Base-by-base conservation (phyloP, 2,113 vertebrate species). In the Pithys albifrons region DNA sequence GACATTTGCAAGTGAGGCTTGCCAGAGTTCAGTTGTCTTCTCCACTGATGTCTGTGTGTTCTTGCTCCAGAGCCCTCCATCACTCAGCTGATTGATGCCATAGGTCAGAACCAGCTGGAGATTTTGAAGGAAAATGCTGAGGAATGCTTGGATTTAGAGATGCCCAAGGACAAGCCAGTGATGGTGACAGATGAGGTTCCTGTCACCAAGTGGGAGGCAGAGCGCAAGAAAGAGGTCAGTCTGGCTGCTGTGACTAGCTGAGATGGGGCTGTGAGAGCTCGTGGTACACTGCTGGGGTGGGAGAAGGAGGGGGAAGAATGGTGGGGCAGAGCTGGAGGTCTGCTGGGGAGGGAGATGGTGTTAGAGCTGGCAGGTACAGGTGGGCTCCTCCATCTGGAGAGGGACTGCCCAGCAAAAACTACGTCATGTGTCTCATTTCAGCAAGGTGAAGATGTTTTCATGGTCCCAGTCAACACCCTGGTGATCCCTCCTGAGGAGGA, bases 11-110 rank as follows among this genome's bases (percentile, higher is more conserved):
- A 10, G 16, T 13, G 57, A 64, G 71, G 31, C 28, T 73, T 73
- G 33, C 39, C 39, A 75, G 70, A 46, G 3, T 71, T 43, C 18
- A 49, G 31, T 51, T 54, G 69, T 71, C 59, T 84, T 43, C 39
- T 88, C 25, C 48, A 35, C 33, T 71, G 31, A 18, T 7, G 0
- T 31, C 39, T 9, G 0, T 18, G 11, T 77, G 13, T 65, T 93
- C 33, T 71, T n/a, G 5, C 31, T 91, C 31, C 84, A 97, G 96
- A 94, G 22, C 83, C 92, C 6, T 96, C 90, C 10, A 59, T 97
- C 57, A 94, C 96, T 35, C 96, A 97, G 88, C 80, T 97, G 70
- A 89, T 97, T 0, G 91, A 93, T 77, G 96, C 77, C 45, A 94
- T 97, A 37, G 95, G 92, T 31, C 93, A 96, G 61, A 94, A 91